A percentile compares a stretch with the other conserved stretches of the same genome.
Conservation (phyloP, 2,113 vertebrate genomes). For the Petroica traversi region DNA sequence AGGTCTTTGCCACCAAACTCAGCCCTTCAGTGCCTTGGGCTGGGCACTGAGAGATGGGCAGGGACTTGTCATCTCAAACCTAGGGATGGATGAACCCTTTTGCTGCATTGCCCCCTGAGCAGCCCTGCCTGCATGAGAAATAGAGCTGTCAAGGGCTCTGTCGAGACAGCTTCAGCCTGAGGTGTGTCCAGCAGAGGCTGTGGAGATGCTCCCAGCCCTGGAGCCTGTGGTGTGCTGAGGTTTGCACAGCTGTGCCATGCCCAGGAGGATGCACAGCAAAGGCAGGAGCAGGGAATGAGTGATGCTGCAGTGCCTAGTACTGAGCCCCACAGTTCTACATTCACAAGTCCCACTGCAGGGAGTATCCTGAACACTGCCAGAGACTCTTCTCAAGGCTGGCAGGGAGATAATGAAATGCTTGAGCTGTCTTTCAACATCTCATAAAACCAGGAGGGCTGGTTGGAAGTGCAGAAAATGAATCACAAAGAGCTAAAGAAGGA, state of each 20-base stretch:
- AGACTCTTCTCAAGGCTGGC: neutral
- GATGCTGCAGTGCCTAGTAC: fast-evolving
- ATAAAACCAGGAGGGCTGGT: neutral
- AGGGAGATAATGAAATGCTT: neutral
- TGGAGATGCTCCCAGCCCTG: fast-evolving
- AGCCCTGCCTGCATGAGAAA: neutral
- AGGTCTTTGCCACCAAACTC: neutral
- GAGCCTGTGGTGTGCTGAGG: fast-evolving
- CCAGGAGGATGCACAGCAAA: fast-evolving
- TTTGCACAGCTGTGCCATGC: neutral
- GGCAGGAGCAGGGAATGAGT: neutral
- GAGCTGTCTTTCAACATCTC: neutral
- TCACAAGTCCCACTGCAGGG: neutral
- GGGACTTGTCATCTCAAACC: neutral
- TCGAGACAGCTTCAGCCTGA: neutral
- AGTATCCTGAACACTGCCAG: neutral
- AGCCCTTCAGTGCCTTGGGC: fast-evolving
- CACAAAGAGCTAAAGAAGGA: neutral
- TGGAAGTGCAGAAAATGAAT: constrained; percentile 17
- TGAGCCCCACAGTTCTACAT: neutral
- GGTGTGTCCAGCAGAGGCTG: neutral
- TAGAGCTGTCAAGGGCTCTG: neutral
- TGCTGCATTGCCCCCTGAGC: neutral
- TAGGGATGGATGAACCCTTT: neutral
- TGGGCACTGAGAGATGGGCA: neutral